Base-by-base conservation (phyloP, 1,140 invertebrate species). In the Thaumetopoea pityocampa region DNA sequence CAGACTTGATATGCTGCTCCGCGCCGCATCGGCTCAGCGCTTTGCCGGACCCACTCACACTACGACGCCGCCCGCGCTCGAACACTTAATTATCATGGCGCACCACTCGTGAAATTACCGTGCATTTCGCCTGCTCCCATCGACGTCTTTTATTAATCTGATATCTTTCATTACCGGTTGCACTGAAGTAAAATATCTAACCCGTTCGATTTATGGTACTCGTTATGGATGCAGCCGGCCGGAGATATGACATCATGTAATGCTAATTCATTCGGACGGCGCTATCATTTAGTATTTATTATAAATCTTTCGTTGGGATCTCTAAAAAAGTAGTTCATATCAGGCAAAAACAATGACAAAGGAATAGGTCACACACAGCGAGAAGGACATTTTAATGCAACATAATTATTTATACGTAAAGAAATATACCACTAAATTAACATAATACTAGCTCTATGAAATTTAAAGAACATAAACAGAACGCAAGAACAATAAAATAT, bases 1-100 rank as follows among this genome's bases (percentile, higher is more conserved):
- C 82, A 73, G 82, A 83, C 81, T 85, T 71, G 77, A 82, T 82
- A 76, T 69, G 74, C 65, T 53, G 63, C 67, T 65, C 66, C 48
- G 52, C 66, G 44, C 40, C 57, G 52, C 58, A 43, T 48, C 46
- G 36, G 27, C 53, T 48, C 30, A 57, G 36, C 50, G 34, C 29
- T 28, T 2, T 7, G 27, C 48, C 54, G 24, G 41, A 34, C 59
- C 48, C 60, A 67, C 69, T 60, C 73, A 71, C 68, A 65, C 67
- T 33, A 46, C 38, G 28, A 29, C 15, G 54, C 56, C 48, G 40
- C n/a, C 35, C 30, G 20, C 62, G 43, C 56, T 62, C 67, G 61
- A 70, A 77, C 66, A 70, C 67, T 77, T 80, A 74, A 80, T 77
- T 74, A 78, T 74, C 61, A 67, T 68, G 61, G 68, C 64, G 57